Evolutionary conservation across 2,797 vertebrate genomes (phyloP).

Genomic region (Galago senegalensis): DNA sequence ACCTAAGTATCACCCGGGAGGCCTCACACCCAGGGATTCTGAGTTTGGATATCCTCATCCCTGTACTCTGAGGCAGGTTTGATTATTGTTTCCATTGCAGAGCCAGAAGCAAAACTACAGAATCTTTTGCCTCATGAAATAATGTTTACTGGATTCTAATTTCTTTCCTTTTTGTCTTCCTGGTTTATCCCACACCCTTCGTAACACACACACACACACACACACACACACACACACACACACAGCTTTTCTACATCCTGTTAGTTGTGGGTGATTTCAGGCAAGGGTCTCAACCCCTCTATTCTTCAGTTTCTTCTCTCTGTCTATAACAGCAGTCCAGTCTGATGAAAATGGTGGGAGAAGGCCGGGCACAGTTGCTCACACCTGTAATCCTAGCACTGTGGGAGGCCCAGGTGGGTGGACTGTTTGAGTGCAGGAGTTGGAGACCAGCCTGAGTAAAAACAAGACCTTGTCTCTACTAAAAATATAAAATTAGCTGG

Average conservation of each 20-base stretch:
- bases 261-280: background rate
- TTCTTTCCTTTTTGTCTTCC: constrained; percentile 44
- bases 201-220: background rate
- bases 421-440: no score
- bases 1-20: background rate
- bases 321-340: background rate
- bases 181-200: background rate
- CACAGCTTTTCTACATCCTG: background rate
- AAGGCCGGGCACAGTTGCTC: no score
- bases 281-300: background rate
- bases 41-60: background rate
- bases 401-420: no score
- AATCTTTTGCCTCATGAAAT: constrained; percentile 2
- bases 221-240: no score
- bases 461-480: no score
- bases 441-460: no score
- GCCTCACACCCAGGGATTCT: background rate
- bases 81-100: background rate
- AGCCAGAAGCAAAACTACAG: background rate
- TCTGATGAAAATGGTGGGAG: background rate
- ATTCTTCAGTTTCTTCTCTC: background rate
- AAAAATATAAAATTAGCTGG: no score
- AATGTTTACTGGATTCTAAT: background rate
- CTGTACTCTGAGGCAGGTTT: background rate
- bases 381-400: no score